Percentiles rank a stretch among this genome's conserved stretches.
Conservation (phyloP, 2,113 vertebrate species). For the Emydura subglobosa region DNA sequence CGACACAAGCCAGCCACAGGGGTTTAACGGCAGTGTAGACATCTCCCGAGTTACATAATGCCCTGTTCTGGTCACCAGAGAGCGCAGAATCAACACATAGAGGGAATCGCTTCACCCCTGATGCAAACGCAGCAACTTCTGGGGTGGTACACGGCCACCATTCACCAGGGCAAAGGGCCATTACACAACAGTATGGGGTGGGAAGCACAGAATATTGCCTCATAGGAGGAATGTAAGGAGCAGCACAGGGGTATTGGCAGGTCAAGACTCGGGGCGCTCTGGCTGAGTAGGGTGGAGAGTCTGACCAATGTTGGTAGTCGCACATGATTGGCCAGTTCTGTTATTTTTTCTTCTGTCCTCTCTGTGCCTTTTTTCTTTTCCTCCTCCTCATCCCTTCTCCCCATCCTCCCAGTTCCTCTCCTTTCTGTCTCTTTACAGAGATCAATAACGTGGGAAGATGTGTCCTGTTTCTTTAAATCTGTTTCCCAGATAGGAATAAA, state of each 20-base stretch:
- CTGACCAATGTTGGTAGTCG: not conserved
- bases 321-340: not conserved
- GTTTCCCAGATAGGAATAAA: rapidly evolving
- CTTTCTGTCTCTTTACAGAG: not conserved
- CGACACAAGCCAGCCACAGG: not conserved
- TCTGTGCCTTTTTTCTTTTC: not conserved
- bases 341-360: not conserved
- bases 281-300: not conserved
- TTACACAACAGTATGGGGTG: not conserved
- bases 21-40: not conserved
- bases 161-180: not conserved
- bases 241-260: not conserved
- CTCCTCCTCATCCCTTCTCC: not conserved
- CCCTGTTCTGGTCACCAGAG: not conserved
- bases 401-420: not conserved
- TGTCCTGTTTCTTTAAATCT: not conserved
- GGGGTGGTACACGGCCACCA: not conserved
- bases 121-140: rapidly evolving
- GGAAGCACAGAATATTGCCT: not conserved
- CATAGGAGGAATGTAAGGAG: not conserved
- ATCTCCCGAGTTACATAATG: not conserved
- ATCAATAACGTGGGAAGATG: not conserved
- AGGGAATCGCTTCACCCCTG: not conserved
- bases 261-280: not conserved
- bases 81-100: not conserved